Percentiles rank a stretch among this genome's conserved stretches.
Evolutionary conservation across 23 tunicate genomes (phyloP).

Genomic region (Styela clava): DNA sequence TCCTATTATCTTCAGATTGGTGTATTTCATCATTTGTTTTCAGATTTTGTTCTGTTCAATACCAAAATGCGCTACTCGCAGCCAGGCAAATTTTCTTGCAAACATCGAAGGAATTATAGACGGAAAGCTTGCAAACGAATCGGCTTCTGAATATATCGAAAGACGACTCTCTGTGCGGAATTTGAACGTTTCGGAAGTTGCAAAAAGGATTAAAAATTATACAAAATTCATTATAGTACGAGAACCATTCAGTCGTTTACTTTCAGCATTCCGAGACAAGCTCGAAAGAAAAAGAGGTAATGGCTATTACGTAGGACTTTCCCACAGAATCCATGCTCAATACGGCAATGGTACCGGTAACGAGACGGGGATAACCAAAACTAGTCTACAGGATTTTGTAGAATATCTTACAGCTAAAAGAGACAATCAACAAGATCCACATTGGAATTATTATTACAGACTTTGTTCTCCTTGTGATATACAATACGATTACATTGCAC

Average conservation of each 20-base stretch:
- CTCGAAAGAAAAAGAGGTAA: neutral
- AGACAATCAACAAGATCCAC: conserved; percentile 11
- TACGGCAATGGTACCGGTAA: neutral
- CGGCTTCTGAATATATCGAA: neutral
- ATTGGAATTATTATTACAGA: conserved; percentile 25
- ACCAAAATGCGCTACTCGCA: conserved; percentile 39
- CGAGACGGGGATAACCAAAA: neutral
- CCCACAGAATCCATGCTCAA: neutral
- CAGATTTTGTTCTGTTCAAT: conserved; percentile 22
- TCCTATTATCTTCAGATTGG: too few relatives aligned
- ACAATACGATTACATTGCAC: conserved; percentile 11
- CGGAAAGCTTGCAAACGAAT: neutral
- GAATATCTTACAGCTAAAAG: neutral
- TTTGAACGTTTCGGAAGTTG: neutral
- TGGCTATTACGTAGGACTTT: neutral
- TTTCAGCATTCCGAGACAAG: conserved; percentile 19
- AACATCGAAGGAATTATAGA: neutral
- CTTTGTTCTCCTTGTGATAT: conserved; percentile 18
- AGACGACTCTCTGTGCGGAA: neutral
- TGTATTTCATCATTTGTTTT: too few relatives aligned
- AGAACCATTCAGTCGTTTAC: conserved; percentile 32
- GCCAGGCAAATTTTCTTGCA: conserved; percentile 34
- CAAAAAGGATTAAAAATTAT: neutral
- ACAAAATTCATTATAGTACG: conserved; percentile 1
- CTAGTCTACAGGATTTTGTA: neutral